phyloP scores from a whole-genome alignment of 23 tunicate genomes.

The Oikopleura vanhoeffeni region DNA sequence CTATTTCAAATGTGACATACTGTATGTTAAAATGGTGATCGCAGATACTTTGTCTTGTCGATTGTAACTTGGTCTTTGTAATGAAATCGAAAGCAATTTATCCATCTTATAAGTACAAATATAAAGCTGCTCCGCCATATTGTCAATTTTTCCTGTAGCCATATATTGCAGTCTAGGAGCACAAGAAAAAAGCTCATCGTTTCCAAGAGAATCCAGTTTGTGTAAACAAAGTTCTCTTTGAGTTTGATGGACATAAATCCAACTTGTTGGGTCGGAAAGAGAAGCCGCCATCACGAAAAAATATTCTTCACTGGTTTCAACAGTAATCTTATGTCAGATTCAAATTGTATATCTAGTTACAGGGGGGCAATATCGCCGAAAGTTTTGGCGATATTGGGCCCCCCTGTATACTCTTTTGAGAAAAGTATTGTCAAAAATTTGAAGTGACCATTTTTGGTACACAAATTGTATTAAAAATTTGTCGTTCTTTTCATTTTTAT shows the following conservation, averaged over 20 bases:
- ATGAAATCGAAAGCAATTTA: background rate
- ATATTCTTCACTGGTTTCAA: background rate
- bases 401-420: too few relatives aligned
- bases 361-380: too few relatives aligned
- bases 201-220: background rate
- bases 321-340: background rate
- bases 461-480: too few relatives aligned
- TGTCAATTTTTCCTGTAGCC: background rate
- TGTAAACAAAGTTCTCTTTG: background rate
- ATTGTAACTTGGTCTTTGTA: background rate
- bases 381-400: too few relatives aligned
- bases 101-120: background rate
- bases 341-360: too few relatives aligned
- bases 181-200: background rate
- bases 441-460: too few relatives aligned
- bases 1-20: too few relatives aligned
- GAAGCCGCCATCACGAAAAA: background rate
- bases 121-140: background rate
- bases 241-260: background rate
- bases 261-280: background rate
- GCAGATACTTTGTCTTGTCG: background rate
- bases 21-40: background rate
- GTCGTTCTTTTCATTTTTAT: too few relatives aligned
- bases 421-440: too few relatives aligned
- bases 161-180: background rate